Base-by-base conservation (phyloP, 2,888 invertebrate species). In the Aromia moschata region DNA sequence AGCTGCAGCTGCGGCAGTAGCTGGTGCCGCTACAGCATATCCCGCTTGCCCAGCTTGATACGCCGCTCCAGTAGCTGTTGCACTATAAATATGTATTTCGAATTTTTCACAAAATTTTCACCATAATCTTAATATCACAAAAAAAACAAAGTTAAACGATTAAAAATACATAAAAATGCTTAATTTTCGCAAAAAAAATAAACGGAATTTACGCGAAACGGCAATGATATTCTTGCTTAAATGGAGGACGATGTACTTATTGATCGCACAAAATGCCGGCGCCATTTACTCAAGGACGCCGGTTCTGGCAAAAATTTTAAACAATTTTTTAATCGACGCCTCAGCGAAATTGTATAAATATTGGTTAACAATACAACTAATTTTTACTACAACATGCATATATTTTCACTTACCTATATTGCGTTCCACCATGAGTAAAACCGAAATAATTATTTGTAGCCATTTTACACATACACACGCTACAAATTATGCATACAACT, bases 381-480 rank as follows among this genome's bases (percentile, higher is more conserved):
- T 44, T 45, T 15, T 41, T 1, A 12, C 9, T 25, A 25, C n/a
- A 14, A 33, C 30, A 15, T 40, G 4, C 5, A 43, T 16, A 18
- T 51, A 41, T 59, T 64, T 68, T 66, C 70, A 84, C 89, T 86
- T 84, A 92, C 91, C 91, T 92, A 82, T 94, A 94, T 86, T 94
- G 94, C 78, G 94, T 93, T 81, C 94, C 93, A 79, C 93, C 92
- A 82, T 94, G 94, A 78, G 93, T 92, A 87, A 95, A 95, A 80
- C 94, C 94, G 83, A 94, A 94, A 86, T 94, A 95, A 87, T 95
- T 95, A 86, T 94, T 94, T 83, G 93, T 89, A 83, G 92, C 92
- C 92, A 92, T 80, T 72, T 77, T 79, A 74, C 68, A 68, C 67
- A 63, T 68, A 71, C 56, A 66, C 72, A 69, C 69, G 64, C 66